Evolutionary conservation across 1,140 invertebrate genomes (phyloP), one percentile per base, ranked within the genome.

Genomic region (Heterodera schachtii): DNA sequence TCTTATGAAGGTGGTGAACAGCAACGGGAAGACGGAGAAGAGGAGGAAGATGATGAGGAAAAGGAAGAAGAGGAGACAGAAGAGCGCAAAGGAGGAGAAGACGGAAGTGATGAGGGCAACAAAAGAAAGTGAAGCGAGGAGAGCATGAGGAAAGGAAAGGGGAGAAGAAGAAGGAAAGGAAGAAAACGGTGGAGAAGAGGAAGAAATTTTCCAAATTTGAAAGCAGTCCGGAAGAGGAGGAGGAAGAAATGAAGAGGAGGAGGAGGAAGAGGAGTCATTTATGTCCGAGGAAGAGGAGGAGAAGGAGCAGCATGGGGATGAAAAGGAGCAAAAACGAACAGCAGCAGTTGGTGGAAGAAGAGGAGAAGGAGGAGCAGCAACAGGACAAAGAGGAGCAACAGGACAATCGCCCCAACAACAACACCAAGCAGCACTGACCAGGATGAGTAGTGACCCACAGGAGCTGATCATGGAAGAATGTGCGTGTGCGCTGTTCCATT

Each of bases 161-260:
- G 31, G 31, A 31, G 31, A 31, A 31, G 31, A 31, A 31, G 31
- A 31, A 31, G 31, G 31, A 31, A 31, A 31, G 31, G 31, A 31
- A 31, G 31, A 31, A 1, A 31, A 31, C 31, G 31, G 31, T 31
- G 31, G 31, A 31, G 31, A 31, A 31, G 31, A 71, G 43, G 69
- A 71, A 71, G 69, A 71, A 46, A 71, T 71, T 43, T 46, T 71
- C 69, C 8, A 71, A 71, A 46, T 71, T 71, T 46, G 69, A 71
- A n/a, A 71, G 69, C 69, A 71, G 69, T 19, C 69, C 69, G 9
- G 69, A 64, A 19, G 57, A 64, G 57, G 57, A 21, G 16, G 16
- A 64, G 13, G 57, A 64, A 3, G 57, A 60, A 1, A 64, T 0
- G 57, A 64, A 4, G 57, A 60, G 13, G 57, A 60, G 31, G 57